Evolutionary conservation across 2,888 invertebrate genomes (phyloP), one percentile per base, ranked within the genome.

Genomic region (Drosophila ezoana): DNA sequence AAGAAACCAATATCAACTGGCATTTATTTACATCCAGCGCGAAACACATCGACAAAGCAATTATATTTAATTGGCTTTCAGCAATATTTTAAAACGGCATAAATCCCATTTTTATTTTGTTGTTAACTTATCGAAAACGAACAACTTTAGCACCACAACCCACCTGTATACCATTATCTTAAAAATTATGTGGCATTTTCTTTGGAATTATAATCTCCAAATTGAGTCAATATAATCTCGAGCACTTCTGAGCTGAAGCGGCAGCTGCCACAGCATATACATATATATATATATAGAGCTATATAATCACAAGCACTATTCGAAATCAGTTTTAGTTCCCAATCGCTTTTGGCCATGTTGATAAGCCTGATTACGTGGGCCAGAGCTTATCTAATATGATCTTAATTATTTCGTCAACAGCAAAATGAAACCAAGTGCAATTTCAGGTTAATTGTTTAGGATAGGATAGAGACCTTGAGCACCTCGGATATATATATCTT

Each of bases 281-380:
- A 10, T 28, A 11, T 28, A 45, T 45, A n/a, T 23, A 45, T 11
- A 8, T 23, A 44, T 8, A 14, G 28, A 8, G 28, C 28, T 28
- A 28, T 8, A 28, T 8, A 28, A 8, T 2, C 28, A 8, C 8
- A 28, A 28, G 28, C 28, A 14, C 14, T 35, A 37, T 51, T 23
- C 14, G 40, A 52, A 52, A 52, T 52, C 52, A 52, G 40, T 52
- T 40, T n/a, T 40, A 16, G 40, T 32, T 52, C 14, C 40, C 38
- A 51, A 51, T 28, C 51, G 49, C 49, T 3, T 47, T 47, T 4
- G 20, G n/a, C 20, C 5, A 4, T 13, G 6, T 40, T 16, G 52
- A 52, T 52, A 52, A 52, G 52, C 9, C n/a, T 13, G 28, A 28
- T 40, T 38, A 40, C 52, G 52, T 41, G 52, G 38, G n/a, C 16